These are phyloP conservation scores for Miniopterus natalensis DNA, from an alignment of 2,113 vertebrate species.

Conservation along the genomic window DNA sequence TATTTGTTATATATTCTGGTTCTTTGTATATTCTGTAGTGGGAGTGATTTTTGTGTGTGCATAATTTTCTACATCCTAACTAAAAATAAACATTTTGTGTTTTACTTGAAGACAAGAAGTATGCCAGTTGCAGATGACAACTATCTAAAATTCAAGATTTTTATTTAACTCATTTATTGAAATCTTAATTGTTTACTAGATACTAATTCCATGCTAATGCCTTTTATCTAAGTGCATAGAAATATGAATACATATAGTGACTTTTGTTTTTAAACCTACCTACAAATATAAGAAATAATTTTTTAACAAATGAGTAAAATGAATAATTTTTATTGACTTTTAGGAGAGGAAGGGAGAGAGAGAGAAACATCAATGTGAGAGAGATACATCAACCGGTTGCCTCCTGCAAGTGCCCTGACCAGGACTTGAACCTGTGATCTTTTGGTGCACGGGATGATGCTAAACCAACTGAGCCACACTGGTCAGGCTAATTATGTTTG, in stretches of 20 bases:
- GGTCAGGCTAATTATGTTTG: background rate
- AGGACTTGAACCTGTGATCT: background rate
- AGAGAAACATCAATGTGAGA: background rate
- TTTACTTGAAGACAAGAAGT: background rate
- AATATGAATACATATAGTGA: background rate
- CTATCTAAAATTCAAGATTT: background rate
- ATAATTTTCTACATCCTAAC: background rate
- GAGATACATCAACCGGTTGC: background rate
- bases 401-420: background rate
- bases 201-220: background rate
- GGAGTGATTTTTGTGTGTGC: background rate
- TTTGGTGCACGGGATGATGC: background rate
- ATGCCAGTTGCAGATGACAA: background rate
- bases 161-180: background rate
- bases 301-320: background rate
- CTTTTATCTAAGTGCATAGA: background rate
- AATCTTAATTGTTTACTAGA: background rate
- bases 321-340: background rate
- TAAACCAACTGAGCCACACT: background rate
- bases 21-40: background rate
- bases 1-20: background rate
- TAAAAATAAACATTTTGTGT: background rate
- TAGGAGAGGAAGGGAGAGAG: background rate
- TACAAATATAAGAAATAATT: constrained; percentile 14
- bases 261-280: background rate